A percentile compares a stretch with the other conserved stretches of the same genome.
phyloP scores from a whole-genome alignment of 2,797 vertebrate genomes.

The Falco rusticolus region DNA sequence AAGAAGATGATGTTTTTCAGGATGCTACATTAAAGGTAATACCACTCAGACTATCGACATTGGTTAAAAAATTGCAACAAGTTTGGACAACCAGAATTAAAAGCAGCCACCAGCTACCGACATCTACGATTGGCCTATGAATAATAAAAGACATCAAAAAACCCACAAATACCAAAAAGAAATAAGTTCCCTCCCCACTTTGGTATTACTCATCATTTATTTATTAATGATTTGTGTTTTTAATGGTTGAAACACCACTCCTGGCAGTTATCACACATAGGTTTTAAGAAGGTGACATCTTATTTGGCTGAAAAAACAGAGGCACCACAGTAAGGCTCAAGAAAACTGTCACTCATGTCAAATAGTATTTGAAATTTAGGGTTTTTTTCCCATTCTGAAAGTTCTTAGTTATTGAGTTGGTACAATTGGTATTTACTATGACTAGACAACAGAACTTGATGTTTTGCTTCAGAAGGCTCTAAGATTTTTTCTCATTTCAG shows the following conservation, averaged over 20 bases:
- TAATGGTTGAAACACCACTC: not conserved
- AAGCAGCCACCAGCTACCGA: not conserved
- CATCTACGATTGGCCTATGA: not conserved
- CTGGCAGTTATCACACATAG: not conserved
- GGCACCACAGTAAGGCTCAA: not conserved
- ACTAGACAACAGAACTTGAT: not conserved
- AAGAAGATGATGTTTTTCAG: not conserved
- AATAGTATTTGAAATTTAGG: not conserved
- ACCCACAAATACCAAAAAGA: not conserved
- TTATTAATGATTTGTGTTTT: not conserved
- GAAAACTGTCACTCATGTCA: not conserved
- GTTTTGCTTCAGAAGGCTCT: not conserved
- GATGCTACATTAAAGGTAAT: not conserved
- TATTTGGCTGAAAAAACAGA: not conserved
- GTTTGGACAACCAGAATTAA: not conserved
- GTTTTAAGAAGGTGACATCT: slow-evolving; percentile 2
- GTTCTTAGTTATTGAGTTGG: not conserved
- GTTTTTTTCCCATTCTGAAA: not conserved
- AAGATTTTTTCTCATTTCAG: not conserved
- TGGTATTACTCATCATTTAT: not conserved
- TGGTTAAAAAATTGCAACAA: not conserved
- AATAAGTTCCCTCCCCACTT: not conserved
- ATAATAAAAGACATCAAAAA: not conserved
- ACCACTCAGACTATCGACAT: not conserved
- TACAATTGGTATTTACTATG: not conserved